These are phyloP conservation scores for Trachythela sp. DNA, from an alignment of 64 coral and sea anemone genomes.

Conservation along the genomic window DNA sequence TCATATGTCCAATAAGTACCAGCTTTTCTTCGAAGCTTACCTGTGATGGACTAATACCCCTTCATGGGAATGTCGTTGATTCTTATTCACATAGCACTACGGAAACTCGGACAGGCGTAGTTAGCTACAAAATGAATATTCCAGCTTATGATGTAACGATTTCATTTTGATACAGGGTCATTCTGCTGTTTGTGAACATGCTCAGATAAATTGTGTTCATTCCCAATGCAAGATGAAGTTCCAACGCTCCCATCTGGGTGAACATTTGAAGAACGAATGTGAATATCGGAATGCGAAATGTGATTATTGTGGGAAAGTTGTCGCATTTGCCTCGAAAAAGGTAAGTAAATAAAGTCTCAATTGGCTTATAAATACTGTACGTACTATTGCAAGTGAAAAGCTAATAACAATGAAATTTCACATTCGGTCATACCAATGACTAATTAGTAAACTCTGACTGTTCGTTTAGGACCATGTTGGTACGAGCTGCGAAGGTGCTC, in stretches of 20 bases:
- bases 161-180: background rate
- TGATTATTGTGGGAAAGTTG: background rate
- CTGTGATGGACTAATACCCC: too few relatives aligned
- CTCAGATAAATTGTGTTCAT: background rate
- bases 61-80: too few relatives aligned
- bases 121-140: background rate
- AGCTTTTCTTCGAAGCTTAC: too few relatives aligned
- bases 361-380: background rate
- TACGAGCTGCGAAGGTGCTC: background rate
- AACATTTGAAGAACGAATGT: constrained; percentile 1
- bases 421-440: too few relatives aligned
- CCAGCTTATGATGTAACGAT: background rate
- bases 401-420: too few relatives aligned
- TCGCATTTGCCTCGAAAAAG: background rate
- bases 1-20: too few relatives aligned
- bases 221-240: background rate
- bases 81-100: too few relatives aligned
- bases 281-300: background rate
- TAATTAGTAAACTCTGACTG: too few relatives aligned
- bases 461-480: background rate
- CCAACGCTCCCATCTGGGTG: background rate
- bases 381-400: too few relatives aligned
- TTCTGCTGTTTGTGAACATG: background rate
- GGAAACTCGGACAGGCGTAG: background rate
- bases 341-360: background rate